phyloP scores from a whole-genome alignment of 2,888 invertebrate species.

The Drosophila mimica region DNA sequence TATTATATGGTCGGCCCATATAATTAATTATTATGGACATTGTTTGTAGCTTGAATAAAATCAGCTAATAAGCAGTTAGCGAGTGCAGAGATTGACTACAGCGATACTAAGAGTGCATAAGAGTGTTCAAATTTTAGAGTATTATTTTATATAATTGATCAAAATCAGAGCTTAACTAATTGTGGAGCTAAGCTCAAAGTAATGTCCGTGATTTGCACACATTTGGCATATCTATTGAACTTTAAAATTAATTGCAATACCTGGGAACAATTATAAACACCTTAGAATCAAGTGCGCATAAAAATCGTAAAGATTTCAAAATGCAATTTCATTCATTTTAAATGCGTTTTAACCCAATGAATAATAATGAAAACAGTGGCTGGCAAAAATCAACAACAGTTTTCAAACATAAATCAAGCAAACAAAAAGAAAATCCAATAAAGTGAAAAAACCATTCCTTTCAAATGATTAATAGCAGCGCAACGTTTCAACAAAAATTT shows the following conservation, averaged over 20 bases:
- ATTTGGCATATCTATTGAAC: neutral
- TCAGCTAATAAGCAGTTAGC: conserved; percentile 46
- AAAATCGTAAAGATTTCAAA: conserved; percentile 1
- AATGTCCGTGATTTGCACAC: neutral
- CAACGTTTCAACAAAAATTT: conserved; percentile 58
- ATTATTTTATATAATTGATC: neutral
- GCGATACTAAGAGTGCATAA: conserved; percentile 1
- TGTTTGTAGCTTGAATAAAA: conserved; percentile 30
- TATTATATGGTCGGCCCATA: neutral
- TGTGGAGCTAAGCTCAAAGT: neutral
- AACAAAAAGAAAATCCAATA: conserved; percentile 66
- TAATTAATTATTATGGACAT: conserved; percentile 43
- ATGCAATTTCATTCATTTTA: conserved; percentile 70
- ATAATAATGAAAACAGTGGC: conserved; percentile 38
- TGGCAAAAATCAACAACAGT: conserved; percentile 48
- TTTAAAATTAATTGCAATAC: neutral
- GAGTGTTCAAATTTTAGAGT: neutral
- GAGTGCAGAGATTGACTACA: neutral
- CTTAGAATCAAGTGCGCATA: conserved; percentile 11
- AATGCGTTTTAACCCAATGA: conserved; percentile 51
- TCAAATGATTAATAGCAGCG: conserved; percentile 71
- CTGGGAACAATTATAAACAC: conserved; percentile 29
- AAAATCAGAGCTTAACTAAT: neutral
- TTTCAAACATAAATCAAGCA: conserved; percentile 68
- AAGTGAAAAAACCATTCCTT: conserved; percentile 55